Conservation (phyloP, 2,888 invertebrate genomes). For the Aphidius colemani region DNA sequence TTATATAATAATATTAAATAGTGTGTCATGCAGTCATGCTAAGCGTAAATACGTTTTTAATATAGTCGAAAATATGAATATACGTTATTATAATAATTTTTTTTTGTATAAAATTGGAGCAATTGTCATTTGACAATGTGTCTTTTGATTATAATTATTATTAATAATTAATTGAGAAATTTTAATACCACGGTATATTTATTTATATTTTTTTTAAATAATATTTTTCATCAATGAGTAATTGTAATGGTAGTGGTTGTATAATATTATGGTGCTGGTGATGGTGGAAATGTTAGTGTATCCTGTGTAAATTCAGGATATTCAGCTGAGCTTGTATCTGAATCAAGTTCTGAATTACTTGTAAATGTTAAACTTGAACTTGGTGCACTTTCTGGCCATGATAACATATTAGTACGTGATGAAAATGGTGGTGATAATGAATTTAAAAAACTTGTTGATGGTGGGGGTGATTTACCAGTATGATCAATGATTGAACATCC, state of each 20-base stretch:
- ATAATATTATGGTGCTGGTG: conserved; percentile 51
- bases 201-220: not conserved
- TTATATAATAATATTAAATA: conserved; percentile 36
- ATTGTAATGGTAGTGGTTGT: too few species aligned
- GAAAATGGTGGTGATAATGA: conserved; percentile 63
- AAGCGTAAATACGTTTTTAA: conserved; percentile 41
- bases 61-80: conserved; percentile 4
- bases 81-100: not conserved
- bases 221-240: too few species aligned
- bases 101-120: conserved; percentile 10
- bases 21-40: conserved; percentile 50
- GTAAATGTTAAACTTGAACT: conserved; percentile 59
- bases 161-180: not conserved
- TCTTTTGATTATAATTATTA: conserved; percentile 12
- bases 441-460: conserved; percentile 64
- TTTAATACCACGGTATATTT: not conserved
- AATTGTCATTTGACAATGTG: conserved; percentile 20
- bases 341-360: conserved; percentile 57
- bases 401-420: conserved; percentile 49
- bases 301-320: conserved; percentile 60
- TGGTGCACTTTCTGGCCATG: conserved; percentile 57
- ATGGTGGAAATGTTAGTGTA: conserved; percentile 55
- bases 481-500: conserved; percentile 49
- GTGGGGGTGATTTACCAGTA: conserved; percentile 62
- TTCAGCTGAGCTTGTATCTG: conserved; percentile 54